Conservation (phyloP, 2,797 vertebrate genomes). For the Margarornis squamiger region DNA sequence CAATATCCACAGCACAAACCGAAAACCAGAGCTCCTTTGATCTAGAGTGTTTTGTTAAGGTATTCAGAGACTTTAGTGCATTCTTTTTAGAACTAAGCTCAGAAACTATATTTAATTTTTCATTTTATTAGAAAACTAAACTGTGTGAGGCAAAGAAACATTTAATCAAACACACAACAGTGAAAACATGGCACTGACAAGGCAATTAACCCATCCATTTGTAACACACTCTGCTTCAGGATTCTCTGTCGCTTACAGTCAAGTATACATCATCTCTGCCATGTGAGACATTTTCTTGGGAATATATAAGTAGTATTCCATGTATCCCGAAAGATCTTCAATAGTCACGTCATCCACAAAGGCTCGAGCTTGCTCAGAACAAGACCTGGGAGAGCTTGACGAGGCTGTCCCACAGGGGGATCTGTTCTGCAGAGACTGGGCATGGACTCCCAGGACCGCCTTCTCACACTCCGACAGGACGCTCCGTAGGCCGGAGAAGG, state of each 20-base stretch:
- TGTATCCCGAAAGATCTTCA: slow-evolving; percentile 93
- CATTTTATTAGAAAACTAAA: slow-evolving; percentile 66
- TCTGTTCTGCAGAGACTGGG: slow-evolving; percentile 64
- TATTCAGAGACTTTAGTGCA: slow-evolving; percentile 45
- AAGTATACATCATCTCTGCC: slow-evolving; percentile 92
- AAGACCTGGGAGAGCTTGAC: slow-evolving; percentile 77
- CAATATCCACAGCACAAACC: slow-evolving; percentile 41
- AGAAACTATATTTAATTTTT: slow-evolving; percentile 41
- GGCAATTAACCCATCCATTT: slow-evolving; percentile 31
- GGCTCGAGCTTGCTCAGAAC: slow-evolving; percentile 85
- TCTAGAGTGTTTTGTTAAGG: slow-evolving; percentile 48
- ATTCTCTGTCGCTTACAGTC: slow-evolving; percentile 9
- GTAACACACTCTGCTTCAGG: neutral
- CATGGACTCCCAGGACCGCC: slow-evolving; percentile 64
- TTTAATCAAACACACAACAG: slow-evolving; percentile 43
- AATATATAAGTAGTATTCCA: slow-evolving; percentile 90
- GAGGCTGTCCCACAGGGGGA: slow-evolving; percentile 47
- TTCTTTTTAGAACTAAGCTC: slow-evolving; percentile 56
- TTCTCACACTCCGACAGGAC: slow-evolving; percentile 82
- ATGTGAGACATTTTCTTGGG: slow-evolving; percentile 91
- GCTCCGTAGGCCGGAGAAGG: slow-evolving; percentile 82
- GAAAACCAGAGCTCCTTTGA: neutral
- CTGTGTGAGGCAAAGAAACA: slow-evolving; percentile 62
- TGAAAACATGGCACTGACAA: slow-evolving; percentile 55
- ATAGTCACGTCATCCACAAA: slow-evolving; percentile 90